A percentile compares a stretch with the other conserved stretches of the same genome.
Conservation (phyloP, 2,888 invertebrate species). For the Polydrusus pterygomalis region DNA sequence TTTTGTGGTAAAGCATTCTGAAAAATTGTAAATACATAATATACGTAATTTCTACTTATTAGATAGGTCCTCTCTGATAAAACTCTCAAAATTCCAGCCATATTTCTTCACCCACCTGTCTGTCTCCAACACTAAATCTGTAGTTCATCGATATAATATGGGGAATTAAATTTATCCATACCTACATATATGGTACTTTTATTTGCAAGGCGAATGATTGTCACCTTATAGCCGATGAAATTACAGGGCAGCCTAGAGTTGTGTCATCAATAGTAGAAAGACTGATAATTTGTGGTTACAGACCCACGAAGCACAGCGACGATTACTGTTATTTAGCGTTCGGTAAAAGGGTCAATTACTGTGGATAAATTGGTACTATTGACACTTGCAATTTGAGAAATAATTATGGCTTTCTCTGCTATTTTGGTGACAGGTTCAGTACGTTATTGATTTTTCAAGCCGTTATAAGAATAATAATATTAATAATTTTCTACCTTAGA, state of each 20-base stretch:
- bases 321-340: constrained; percentile 37
- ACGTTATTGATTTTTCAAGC: too few species aligned
- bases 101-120: constrained; percentile 45
- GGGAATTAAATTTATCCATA: constrained; percentile 37
- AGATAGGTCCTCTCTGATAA: too few species aligned
- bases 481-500: too few species aligned
- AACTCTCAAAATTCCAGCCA: not conserved
- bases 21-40: too few species aligned
- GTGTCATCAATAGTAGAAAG: constrained; percentile 50
- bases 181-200: constrained; percentile 23
- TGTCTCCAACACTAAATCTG: constrained; percentile 33
- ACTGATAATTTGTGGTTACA: constrained; percentile 44
- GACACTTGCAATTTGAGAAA: constrained; percentile 36
- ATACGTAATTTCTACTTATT: too few species aligned
- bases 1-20: too few species aligned
- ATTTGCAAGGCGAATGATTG: constrained; percentile 43
- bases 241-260: constrained; percentile 45
- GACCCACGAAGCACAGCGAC: constrained; percentile 7
- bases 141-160: constrained; percentile 31
- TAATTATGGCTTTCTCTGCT: constrained; percentile 29
- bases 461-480: too few species aligned
- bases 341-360: constrained; percentile 44
- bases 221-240: constrained; percentile 42
- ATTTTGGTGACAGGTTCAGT: constrained; percentile 25
- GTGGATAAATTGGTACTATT: constrained; percentile 36